phyloP scores from a whole-genome alignment of 2,888 invertebrate genomes.

The Rhagium mordax region DNA sequence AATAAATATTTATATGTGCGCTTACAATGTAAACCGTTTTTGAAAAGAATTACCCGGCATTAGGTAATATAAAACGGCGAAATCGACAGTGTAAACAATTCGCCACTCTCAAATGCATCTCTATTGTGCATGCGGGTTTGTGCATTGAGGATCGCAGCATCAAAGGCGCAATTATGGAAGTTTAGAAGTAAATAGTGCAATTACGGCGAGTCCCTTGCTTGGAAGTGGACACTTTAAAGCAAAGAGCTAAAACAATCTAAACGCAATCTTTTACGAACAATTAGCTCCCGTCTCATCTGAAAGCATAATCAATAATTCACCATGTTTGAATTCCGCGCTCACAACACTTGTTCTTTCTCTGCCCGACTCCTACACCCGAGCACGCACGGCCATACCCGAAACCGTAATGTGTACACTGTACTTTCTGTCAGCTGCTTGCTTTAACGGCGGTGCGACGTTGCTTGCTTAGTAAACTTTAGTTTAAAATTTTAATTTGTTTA shows the following conservation, averaged over 20 bases:
- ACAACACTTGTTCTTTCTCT: constrained; percentile 57
- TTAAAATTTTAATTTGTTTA: constrained; percentile 69
- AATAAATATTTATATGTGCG: background rate
- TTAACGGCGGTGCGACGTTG: constrained; percentile 77
- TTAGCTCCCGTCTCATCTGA: constrained; percentile 51
- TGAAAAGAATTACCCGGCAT: constrained; percentile 21
- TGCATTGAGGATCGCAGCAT: constrained; percentile 30
- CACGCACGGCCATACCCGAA: constrained; percentile 55
- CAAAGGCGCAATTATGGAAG: constrained; percentile 38
- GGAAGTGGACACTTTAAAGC: constrained; percentile 46
- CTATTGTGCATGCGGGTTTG: constrained; percentile 23
- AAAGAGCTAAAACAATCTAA: constrained; percentile 53
- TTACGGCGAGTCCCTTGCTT: constrained; percentile 35
- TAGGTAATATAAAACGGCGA: constrained; percentile 7
- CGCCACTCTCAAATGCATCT: constrained; percentile 5
- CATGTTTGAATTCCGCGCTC: constrained; percentile 66
- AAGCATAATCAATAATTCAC: constrained; percentile 66
- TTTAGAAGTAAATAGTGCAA: constrained; percentile 41
- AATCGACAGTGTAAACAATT: constrained; percentile 24
- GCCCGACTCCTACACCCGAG: constrained; percentile 61
- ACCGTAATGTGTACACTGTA: constrained; percentile 62
- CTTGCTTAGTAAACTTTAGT: constrained; percentile 70
- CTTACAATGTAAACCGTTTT: background rate
- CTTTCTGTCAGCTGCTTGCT: constrained; percentile 79
- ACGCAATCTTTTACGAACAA: constrained; percentile 59